These are phyloP conservation scores for Palythoa grandis DNA, from an alignment of 92 coral and sea anemone species.

Conservation along the genomic window DNA sequence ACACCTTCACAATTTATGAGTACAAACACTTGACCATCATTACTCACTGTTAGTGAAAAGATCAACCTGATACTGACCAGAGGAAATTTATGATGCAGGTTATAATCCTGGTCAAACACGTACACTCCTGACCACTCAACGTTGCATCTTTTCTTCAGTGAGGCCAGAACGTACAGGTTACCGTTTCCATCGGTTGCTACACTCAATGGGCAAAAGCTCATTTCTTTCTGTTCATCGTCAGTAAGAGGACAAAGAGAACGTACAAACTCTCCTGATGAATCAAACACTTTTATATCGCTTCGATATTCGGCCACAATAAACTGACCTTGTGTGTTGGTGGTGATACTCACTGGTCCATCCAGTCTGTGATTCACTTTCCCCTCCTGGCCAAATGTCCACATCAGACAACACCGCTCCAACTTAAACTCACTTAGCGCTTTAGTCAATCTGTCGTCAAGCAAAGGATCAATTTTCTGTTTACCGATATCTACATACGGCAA, in stretches of 20 bases:
- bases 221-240: neutral
- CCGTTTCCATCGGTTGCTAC: neutral
- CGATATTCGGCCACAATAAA: neutral
- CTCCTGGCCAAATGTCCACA: neutral
- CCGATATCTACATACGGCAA: neutral
- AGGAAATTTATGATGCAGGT: neutral
- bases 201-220: neutral
- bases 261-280: no score
- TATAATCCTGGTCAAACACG: neutral
- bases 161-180: neutral
- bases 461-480: neutral
- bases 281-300: neutral
- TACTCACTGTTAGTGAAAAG: neutral
- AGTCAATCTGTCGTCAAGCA: neutral
- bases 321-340: neutral
- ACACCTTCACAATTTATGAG: neutral
- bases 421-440: neutral
- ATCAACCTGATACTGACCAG: neutral
- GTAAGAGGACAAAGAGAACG: neutral
- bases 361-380: no score
- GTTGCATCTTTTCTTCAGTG: neutral
- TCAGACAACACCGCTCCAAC: neutral
- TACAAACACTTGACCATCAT: neutral
- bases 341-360: neutral
- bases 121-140: neutral